Percentiles rank a stretch among this genome's conserved stretches.
phyloP scores from a whole-genome alignment of 1,140 invertebrate genomes.

The Cotesia typhae region DNA sequence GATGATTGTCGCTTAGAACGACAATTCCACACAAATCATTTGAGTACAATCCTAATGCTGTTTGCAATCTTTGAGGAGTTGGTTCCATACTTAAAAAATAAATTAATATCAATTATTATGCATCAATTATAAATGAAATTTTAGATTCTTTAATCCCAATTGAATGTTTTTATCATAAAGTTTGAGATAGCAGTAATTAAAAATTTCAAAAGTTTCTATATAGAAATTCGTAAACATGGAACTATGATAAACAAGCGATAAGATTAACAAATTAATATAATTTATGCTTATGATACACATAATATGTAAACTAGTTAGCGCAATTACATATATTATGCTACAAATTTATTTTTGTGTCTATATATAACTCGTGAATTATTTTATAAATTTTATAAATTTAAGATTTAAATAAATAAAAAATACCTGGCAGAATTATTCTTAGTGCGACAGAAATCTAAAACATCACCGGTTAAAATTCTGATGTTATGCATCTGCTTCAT shows the following conservation, averaged over 20 bases:
- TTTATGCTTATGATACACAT: slow-evolving; percentile 2
- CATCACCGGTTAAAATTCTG: slow-evolving; percentile 85
- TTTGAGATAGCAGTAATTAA: no score
- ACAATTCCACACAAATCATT: slow-evolving; percentile 89
- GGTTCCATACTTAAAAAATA: slow-evolving; percentile 63
- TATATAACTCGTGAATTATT: not conserved
- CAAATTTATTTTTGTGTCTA: no score
- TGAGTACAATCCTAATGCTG: slow-evolving; percentile 92
- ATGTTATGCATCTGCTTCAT: slow-evolving; percentile 99
- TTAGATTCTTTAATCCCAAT: not conserved
- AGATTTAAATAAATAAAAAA: slow-evolving; percentile 6
- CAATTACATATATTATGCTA: no score
- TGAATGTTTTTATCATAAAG: no score
- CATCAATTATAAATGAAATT: not conserved
- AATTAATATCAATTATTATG: slow-evolving; percentile 21
- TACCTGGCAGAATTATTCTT: slow-evolving; percentile 67
- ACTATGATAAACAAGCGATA: not conserved
- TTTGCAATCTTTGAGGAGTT: slow-evolving; percentile 86
- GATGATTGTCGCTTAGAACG: slow-evolving; percentile 80
- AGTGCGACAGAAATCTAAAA: slow-evolving; percentile 84
- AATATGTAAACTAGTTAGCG: not conserved
- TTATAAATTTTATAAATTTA: slow-evolving; percentile 26
- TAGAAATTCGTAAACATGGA: not conserved
- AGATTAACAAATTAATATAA: slow-evolving; percentile 7
- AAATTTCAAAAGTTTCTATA: no score